Percentiles rank a stretch among this genome's conserved stretches.
Evolutionary conservation across 2,113 vertebrate genomes (phyloP).

Genomic region (Sander lucioperca): DNA sequence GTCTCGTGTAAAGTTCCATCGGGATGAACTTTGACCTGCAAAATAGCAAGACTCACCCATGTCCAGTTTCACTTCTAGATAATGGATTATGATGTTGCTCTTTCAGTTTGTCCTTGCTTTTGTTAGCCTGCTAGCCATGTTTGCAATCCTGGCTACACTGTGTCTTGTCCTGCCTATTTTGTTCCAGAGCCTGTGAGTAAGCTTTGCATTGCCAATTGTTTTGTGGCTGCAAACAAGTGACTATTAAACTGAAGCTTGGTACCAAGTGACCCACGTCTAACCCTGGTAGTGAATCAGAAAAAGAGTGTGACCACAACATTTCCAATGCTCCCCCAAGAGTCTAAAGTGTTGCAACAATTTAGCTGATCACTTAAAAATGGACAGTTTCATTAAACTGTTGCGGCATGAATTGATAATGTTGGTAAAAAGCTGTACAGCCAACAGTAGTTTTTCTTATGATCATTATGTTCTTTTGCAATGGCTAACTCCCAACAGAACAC

Average conservation of each 20-base stretch:
- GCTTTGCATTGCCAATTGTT: background rate
- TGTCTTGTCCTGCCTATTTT: background rate
- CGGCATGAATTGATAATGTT: constrained; percentile 21
- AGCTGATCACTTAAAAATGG: background rate
- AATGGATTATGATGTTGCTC: background rate
- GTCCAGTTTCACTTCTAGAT: background rate
- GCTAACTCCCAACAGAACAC: constrained; percentile 17
- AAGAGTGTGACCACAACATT: background rate
- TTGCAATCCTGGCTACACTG: background rate
- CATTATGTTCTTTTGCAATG: constrained; percentile 25
- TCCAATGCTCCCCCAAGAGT: background rate
- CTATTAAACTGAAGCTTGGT: constrained; percentile 5
- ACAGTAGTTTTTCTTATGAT: constrained; percentile 35
- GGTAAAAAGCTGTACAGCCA: constrained; percentile 33
- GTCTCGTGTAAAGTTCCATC: background rate
- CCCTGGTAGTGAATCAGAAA: background rate
- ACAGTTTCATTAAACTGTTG: too few relatives aligned
- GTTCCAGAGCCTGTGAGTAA: background rate
- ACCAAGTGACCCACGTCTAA: background rate
- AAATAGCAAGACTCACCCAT: background rate
- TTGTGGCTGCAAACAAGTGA: background rate
- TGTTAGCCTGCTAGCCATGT: background rate
- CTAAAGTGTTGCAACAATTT: background rate
- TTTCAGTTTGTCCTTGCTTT: background rate
- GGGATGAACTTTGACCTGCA: background rate